These are phyloP conservation scores for Nannospalax galili DNA, from an alignment of 2,113 vertebrate genomes.

Conservation along the genomic window DNA sequence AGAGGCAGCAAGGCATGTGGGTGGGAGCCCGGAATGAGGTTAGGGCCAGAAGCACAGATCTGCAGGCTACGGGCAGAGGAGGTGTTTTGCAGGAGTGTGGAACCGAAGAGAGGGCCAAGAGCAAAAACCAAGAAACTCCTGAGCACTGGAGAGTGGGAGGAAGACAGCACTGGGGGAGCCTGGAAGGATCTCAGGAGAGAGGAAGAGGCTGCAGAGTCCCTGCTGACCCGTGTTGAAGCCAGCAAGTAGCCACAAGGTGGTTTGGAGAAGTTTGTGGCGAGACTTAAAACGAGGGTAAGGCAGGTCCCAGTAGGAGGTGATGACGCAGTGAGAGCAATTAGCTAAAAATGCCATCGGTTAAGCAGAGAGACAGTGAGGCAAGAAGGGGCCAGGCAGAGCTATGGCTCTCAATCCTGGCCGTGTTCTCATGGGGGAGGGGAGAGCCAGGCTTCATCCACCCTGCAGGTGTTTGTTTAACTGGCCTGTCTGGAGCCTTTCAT, in stretches of 20 bases:
- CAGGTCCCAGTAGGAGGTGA: neutral
- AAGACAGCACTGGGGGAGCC: no score
- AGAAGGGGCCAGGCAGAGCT: neutral
- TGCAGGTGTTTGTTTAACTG: neutral
- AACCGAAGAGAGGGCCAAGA: neutral
- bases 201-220: neutral
- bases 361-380: neutral
- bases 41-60: neutral
- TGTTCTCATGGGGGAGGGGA: neutral
- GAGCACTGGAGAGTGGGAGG: fast-evolving
- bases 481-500: neutral
- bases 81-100: fast-evolving
- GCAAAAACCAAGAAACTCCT: neutral
- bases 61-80: neutral
- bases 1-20: neutral
- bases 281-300: neutral
- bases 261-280: neutral
- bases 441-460: neutral
- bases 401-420: no score
- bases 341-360: no score
- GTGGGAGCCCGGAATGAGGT: neutral
- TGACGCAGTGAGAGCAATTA: no score
- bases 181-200: neutral
- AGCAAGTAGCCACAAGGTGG: fast-evolving
- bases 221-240: neutral